Percentiles rank a stretch among this genome's conserved stretches.
These are phyloP conservation scores for Amazona ochrocephala DNA, from an alignment of 2,797 vertebrate species.

Conservation along the genomic window DNA sequence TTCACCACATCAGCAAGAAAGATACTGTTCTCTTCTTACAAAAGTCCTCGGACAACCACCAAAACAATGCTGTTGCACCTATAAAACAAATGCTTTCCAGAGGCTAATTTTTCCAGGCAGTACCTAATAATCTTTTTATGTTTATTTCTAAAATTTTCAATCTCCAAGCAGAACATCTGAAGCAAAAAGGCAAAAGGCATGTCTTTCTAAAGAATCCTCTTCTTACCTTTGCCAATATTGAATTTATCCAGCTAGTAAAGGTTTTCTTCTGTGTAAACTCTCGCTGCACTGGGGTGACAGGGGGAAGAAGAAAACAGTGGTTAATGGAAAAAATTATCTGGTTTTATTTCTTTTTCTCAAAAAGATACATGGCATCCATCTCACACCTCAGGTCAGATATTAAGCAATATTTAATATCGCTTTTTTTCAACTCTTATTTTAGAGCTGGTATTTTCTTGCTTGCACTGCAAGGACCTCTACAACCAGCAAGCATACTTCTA, in stretches of 20 bases:
- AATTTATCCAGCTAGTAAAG: conserved; percentile 97
- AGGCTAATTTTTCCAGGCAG: background rate
- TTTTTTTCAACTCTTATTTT: background rate
- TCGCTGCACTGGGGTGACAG: conserved; percentile 83
- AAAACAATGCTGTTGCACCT: background rate
- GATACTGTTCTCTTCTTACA: background rate
- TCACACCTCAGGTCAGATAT: background rate
- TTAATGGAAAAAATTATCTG: background rate
- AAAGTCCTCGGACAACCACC: background rate
- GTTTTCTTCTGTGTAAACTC: conserved; percentile 95
- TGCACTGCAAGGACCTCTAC: background rate
- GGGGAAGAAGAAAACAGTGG: background rate
- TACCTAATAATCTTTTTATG: background rate
- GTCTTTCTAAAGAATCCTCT: background rate
- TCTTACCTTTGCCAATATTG: conserved; percentile 91
- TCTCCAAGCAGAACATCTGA: background rate
- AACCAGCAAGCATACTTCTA: background rate
- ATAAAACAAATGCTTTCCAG: background rate
- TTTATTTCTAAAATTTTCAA: background rate
- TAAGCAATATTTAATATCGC: background rate
- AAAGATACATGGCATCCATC: background rate
- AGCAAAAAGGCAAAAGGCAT: background rate
- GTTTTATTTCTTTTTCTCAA: background rate
- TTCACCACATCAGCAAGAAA: background rate
- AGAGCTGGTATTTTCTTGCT: background rate